A percentile compares a stretch with the other conserved stretches of the same genome.
Conservation (phyloP, 2,113 vertebrate species). For the Drymodes brunneopygia region DNA sequence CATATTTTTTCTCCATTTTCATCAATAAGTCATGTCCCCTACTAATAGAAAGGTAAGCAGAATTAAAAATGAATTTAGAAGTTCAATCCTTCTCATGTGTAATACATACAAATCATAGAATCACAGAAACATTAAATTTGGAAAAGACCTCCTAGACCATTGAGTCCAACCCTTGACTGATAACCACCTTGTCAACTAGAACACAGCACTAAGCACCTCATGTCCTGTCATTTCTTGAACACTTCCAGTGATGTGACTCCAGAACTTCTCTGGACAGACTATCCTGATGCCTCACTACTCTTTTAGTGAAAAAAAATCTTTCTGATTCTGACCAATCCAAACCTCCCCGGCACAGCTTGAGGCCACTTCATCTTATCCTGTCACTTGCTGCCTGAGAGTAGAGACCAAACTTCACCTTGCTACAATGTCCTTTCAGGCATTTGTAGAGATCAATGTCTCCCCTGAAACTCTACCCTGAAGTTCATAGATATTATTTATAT, state of each 20-base stretch:
- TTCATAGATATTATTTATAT: neutral
- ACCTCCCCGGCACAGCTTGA: neutral
- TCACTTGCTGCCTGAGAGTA: neutral
- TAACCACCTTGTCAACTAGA: neutral
- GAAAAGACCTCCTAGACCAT: neutral
- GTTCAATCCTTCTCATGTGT: neutral
- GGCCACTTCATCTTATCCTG: neutral
- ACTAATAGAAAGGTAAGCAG: neutral
- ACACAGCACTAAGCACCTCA: neutral
- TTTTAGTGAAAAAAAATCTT: neutral
- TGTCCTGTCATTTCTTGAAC: neutral
- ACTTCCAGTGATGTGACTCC: neutral
- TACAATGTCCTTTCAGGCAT: neutral
- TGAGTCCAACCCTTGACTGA: neutral
- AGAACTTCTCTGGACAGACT: neutral
- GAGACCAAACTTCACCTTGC: neutral
- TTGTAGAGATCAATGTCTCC: neutral
- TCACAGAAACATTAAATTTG: neutral
- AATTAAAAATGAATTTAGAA: neutral
- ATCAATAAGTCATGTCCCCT: neutral
- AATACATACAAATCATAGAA: neutral
- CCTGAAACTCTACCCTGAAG: neutral
- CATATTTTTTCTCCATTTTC: neutral
- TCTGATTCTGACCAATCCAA: neutral
- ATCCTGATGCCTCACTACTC: fast-evolving